A percentile compares a stretch with the other conserved stretches of the same genome.
phyloP scores from a whole-genome alignment of 2,797 vertebrate genomes.

The Amniataba percoides region DNA sequence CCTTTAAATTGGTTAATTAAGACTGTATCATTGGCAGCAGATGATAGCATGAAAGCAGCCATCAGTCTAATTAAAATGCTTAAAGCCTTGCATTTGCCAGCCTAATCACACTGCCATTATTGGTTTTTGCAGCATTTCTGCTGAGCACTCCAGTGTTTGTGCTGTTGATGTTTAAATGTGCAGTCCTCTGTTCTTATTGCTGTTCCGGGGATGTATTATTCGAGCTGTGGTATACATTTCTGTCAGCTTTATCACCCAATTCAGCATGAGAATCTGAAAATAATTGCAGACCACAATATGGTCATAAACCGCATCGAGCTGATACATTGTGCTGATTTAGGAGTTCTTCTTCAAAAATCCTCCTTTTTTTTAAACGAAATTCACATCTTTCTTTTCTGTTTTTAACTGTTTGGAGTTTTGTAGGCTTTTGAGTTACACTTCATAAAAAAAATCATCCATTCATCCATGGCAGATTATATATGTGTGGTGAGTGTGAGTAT shows the following conservation, averaged over 20 bases:
- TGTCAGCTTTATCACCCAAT: constrained; percentile 65
- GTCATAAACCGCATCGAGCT: constrained; percentile 49
- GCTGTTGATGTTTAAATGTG: constrained; percentile 56
- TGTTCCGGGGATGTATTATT: constrained; percentile 58
- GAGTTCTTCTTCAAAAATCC: constrained; percentile 43
- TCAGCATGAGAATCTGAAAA: constrained; percentile 51
- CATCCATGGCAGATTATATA: not conserved
- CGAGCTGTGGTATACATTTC: constrained; percentile 41
- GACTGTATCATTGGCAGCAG: constrained; percentile 80
- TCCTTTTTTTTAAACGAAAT: constrained; percentile 18
- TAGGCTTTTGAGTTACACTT: not conserved
- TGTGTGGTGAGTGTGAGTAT: not conserved
- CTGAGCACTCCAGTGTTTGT: constrained; percentile 51
- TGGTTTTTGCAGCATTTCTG: constrained; percentile 60
- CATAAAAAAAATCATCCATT: not conserved
- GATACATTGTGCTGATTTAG: constrained; percentile 52
- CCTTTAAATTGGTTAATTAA: constrained; percentile 86
- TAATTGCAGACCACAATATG: constrained; percentile 49
- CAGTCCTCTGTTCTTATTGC: constrained; percentile 46
- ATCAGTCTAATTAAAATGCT: constrained; percentile 83
- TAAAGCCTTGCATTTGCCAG: constrained; percentile 69
- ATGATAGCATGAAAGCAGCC: constrained; percentile 80
- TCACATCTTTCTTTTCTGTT: constrained; percentile 11
- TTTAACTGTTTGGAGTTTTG: not conserved
- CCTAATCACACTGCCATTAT: constrained; percentile 68